Conservation (phyloP, 2,113 vertebrate genomes). For the Xenus cinereus region DNA sequence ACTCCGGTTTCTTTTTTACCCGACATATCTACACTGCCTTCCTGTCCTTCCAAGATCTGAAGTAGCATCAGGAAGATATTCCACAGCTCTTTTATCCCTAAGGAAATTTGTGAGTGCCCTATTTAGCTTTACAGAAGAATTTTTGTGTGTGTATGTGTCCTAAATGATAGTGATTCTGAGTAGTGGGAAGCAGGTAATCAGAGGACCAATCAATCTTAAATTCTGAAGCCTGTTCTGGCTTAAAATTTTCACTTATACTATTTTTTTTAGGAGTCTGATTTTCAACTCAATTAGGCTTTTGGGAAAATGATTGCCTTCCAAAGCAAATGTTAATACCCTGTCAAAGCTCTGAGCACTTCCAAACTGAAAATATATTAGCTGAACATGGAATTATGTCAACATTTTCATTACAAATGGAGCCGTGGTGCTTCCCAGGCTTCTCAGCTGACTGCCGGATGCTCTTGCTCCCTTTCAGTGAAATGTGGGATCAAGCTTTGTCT, state of each 20-base stretch:
- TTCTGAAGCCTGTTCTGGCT: slow-evolving; percentile 7
- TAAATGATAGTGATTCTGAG: not conserved
- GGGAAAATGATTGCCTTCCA: slow-evolving; percentile 59
- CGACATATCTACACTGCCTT: not conserved
- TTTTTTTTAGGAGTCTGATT: slow-evolving; percentile 33
- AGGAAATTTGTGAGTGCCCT: not conserved
- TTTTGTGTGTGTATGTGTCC: not conserved
- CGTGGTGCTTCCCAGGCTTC: not conserved
- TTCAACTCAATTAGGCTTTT: slow-evolving; percentile 51
- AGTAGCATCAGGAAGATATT: not conserved
- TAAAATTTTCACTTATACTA: slow-evolving; percentile 8
- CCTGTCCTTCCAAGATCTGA: not conserved
- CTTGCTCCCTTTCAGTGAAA: not conserved
- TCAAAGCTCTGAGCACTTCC: slow-evolving; percentile 49
- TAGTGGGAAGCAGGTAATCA: not conserved
- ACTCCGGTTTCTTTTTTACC: not conserved
- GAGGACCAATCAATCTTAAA: not conserved
- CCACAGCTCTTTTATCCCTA: not conserved
- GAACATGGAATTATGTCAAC: slow-evolving; percentile 56
- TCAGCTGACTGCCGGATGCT: not conserved
- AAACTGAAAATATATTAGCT: slow-evolving; percentile 60
- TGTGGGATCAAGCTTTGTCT: not conserved
- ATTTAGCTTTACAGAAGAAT: not conserved
- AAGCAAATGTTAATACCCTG: slow-evolving; percentile 59
- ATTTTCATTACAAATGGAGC: slow-evolving; percentile 11